phyloP scores from a whole-genome alignment of 2,797 vertebrate genomes.

The Spizella passerina region DNA sequence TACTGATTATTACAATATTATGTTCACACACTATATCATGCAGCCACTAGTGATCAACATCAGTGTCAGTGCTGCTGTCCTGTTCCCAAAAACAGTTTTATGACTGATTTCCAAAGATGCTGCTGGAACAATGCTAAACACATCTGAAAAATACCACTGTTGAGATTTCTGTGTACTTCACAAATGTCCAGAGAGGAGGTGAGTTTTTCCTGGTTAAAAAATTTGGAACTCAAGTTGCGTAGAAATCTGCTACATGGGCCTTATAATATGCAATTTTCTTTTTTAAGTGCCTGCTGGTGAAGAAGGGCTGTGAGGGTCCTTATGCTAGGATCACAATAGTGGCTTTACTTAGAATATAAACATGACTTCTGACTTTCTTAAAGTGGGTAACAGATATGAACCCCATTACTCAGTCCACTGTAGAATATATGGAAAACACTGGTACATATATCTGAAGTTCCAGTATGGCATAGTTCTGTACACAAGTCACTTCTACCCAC shows the following conservation, averaged over 20 bases:
- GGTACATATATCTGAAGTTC: background rate
- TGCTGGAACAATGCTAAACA: background rate
- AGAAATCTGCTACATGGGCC: background rate
- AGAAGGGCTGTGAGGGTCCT: background rate
- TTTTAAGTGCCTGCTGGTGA: background rate
- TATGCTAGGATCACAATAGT: background rate
- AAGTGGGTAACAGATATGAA: background rate
- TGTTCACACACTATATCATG: conserved; percentile 17
- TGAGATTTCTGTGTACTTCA: background rate
- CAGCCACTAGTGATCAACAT: background rate
- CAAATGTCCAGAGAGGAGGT: background rate
- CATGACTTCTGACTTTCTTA: background rate
- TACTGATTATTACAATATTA: conserved; percentile 7
- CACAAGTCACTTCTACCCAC: background rate
- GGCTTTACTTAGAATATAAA: background rate
- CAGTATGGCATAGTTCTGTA: background rate
- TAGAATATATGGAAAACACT: background rate
- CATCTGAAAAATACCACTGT: background rate
- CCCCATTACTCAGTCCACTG: background rate
- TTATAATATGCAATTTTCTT: background rate
- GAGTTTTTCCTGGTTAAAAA: background rate
- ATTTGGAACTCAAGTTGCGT: background rate
- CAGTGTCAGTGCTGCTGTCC: background rate
- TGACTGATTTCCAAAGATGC: background rate
- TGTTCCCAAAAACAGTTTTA: background rate